phyloP scores from a whole-genome alignment of 2,888 invertebrate genomes.

The Sarcophaga rosellei region DNA sequence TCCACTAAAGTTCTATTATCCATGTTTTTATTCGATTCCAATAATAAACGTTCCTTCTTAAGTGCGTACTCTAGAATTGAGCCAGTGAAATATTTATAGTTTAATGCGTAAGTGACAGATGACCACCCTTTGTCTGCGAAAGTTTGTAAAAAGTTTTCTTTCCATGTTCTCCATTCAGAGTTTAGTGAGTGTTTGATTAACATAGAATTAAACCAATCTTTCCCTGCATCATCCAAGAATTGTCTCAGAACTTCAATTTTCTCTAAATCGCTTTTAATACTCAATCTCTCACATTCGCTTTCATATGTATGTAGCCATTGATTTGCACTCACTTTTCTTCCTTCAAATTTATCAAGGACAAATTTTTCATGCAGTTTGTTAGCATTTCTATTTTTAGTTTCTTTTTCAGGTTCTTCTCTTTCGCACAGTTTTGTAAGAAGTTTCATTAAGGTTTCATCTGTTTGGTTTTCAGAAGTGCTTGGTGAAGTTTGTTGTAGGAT shows the following conservation, averaged over 20 bases:
- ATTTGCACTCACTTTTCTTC: too few relatives aligned
- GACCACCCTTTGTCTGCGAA: constrained; percentile 72
- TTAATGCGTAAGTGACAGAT: constrained; percentile 70
- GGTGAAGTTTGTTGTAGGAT: too few relatives aligned
- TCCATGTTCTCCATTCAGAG: constrained; percentile 62
- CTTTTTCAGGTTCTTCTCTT: too few relatives aligned
- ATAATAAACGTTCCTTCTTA: constrained; percentile 62
- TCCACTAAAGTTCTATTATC: constrained; percentile 67
- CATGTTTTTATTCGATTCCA: constrained; percentile 53
- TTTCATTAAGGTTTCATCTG: too few relatives aligned
- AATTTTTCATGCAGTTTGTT: too few relatives aligned
- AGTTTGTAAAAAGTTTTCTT: constrained; percentile 68
- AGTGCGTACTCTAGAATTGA: constrained; percentile 70
- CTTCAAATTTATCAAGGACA: too few relatives aligned
- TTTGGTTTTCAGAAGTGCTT: too few relatives aligned
- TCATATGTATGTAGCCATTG: neutral
- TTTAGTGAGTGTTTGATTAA: constrained; percentile 68
- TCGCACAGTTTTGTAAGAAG: too few relatives aligned
- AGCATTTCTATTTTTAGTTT: too few relatives aligned
- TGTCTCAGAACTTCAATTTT: constrained; percentile 60
- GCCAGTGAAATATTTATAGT: constrained; percentile 70
- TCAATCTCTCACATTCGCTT: constrained; percentile 54
- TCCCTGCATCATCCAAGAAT: constrained; percentile 64
- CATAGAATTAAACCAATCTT: constrained; percentile 70
- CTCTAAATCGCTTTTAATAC: constrained; percentile 27